Conservation (phyloP, 2,888 invertebrate species). For the Hypolimnas misippus region DNA sequence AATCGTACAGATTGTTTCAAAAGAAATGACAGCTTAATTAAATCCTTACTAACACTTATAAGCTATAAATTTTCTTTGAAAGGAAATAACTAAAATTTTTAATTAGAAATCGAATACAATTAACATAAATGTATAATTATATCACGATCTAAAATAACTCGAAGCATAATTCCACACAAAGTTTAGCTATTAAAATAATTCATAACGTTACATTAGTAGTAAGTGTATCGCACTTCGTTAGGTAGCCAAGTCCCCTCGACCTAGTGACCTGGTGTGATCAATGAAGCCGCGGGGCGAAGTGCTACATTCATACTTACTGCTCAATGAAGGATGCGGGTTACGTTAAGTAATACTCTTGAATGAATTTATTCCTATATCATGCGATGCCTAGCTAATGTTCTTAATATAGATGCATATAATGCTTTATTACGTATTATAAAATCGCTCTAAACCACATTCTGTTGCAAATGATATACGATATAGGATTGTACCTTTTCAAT, state of each 20-base stretch:
- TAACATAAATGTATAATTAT: no score
- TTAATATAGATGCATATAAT: no score
- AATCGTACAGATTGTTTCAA: no score
- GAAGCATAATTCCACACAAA: not conserved
- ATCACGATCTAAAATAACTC: not conserved
- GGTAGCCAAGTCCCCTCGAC: slow-evolving; percentile 55
- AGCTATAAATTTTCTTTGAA: no score
- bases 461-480: no score
- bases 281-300: slow-evolving; percentile 60
- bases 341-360: slow-evolving; percentile 10
- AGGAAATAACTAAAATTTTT: no score
- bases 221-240: slow-evolving; percentile 11
- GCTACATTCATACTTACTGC: slow-evolving; percentile 47
- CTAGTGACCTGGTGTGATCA: slow-evolving; percentile 75
- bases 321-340: slow-evolving; percentile 37
- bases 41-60: no score
- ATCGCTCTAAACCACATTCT: no score
- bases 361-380: not conserved
- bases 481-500: no score
- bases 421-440: not conserved
- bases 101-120: no score
- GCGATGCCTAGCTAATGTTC: no score
- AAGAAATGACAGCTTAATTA: no score
- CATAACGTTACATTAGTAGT: not conserved
- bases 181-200: not conserved